Percentiles rank a stretch among this genome's conserved stretches.
These are phyloP conservation scores for Eristalis intricaria DNA, from an alignment of 2,888 invertebrate genomes.

Conservation along the genomic window DNA sequence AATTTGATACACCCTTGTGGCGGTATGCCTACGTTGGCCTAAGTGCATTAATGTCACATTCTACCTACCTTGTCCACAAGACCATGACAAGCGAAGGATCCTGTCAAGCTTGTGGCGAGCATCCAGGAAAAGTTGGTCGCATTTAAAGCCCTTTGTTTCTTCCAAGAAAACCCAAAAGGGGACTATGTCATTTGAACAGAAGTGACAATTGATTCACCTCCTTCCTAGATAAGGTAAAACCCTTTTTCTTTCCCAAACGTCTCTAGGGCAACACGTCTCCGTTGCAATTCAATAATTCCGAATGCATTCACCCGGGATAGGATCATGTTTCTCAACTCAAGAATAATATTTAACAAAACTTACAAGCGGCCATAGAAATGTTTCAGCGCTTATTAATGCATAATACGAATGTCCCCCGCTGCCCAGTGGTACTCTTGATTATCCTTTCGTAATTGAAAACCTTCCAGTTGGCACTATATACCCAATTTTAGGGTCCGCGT, in stretches of 20 bases:
- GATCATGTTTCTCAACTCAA: conserved; percentile 11
- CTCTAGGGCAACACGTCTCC: neutral
- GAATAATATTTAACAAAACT: neutral
- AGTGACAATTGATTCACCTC: too few relatives aligned
- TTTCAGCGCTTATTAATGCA: conserved; percentile 22
- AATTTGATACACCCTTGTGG: too few relatives aligned
- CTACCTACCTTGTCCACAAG: too few relatives aligned
- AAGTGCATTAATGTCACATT: too few relatives aligned
- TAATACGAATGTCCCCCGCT: conserved; percentile 30
- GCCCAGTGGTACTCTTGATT: conserved; percentile 23
- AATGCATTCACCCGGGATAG: conserved; percentile 9
- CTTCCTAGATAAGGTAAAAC: neutral
- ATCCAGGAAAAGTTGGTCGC: too few relatives aligned
- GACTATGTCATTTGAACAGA: too few relatives aligned
- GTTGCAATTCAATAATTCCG: conserved; percentile 11
- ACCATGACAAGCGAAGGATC: too few relatives aligned
- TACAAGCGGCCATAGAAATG: conserved; percentile 52
- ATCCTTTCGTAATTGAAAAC: conserved; percentile 65
- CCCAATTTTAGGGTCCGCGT: conserved; percentile 60
- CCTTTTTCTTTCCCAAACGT: neutral
- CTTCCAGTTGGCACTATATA: conserved; percentile 58
- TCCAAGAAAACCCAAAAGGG: too few relatives aligned
- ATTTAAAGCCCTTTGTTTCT: too few relatives aligned
- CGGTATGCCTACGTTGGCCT: too few relatives aligned
- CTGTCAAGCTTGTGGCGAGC: too few relatives aligned